A percentile compares a stretch with the other conserved stretches of the same genome.
phyloP scores from a whole-genome alignment of 1,140 invertebrate species.

The Micrasema longulum region DNA sequence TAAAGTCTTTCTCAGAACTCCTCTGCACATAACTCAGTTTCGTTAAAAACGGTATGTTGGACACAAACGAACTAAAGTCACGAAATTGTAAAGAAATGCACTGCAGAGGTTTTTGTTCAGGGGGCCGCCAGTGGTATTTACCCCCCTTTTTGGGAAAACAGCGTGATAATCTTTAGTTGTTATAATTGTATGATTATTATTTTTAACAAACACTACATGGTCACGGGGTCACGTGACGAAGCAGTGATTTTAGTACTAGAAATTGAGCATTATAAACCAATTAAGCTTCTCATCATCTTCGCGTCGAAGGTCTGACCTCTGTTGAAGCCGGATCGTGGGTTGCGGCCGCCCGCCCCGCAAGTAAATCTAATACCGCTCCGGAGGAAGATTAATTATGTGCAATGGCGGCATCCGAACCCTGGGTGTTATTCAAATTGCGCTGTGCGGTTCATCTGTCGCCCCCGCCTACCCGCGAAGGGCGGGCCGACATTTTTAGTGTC shows the following conservation, averaged over 20 bases:
- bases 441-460: conserved; percentile 46
- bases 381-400: conserved; percentile 54
- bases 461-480: conserved; percentile 25
- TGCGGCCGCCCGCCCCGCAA: conserved; percentile 21
- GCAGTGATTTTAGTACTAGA: neutral
- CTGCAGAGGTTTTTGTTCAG: too few relatives aligned
- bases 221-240: neutral
- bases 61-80: too few relatives aligned
- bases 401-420: conserved; percentile 52
- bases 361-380: conserved; percentile 52
- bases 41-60: too few relatives aligned
- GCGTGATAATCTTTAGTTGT: too few relatives aligned
- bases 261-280: neutral
- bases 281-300: conserved; percentile 26
- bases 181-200: too few relatives aligned
- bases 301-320: conserved; percentile 16
- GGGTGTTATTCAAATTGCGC: conserved; percentile 54
- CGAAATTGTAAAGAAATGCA: too few relatives aligned
- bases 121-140: too few relatives aligned
- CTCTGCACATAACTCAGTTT: too few relatives aligned
- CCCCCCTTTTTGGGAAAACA: too few relatives aligned
- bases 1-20: too few relatives aligned
- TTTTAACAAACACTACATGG: too few relatives aligned
- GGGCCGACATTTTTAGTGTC: conserved; percentile 28
- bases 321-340: neutral